A percentile compares a stretch with the other conserved stretches of the same genome.
phyloP scores from a whole-genome alignment of 1,140 invertebrate species.

The Heliothis virescens region DNA sequence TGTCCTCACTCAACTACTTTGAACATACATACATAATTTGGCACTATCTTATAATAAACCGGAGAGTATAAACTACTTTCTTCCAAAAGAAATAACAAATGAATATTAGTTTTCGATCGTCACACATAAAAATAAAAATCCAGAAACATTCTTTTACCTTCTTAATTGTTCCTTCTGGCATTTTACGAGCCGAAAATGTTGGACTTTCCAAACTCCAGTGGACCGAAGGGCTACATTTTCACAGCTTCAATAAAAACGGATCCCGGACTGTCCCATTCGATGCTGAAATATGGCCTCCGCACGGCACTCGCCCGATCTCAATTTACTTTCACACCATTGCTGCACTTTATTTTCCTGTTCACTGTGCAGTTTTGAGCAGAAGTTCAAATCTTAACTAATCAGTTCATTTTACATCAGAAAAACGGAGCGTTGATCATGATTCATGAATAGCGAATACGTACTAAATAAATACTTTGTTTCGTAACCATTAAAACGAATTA shows the following conservation, averaged over 20 bases:
- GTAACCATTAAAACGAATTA: too few relatives aligned
- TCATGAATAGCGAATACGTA: too few relatives aligned
- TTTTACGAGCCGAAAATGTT: constrained; percentile 21
- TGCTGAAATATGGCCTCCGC: constrained; percentile 14
- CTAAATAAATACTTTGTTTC: too few relatives aligned
- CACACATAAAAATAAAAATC: too few relatives aligned
- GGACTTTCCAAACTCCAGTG: not conserved
- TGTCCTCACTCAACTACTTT: too few relatives aligned
- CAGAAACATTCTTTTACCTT: too few relatives aligned
- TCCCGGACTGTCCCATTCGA: constrained; percentile 35
- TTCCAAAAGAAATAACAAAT: too few relatives aligned
- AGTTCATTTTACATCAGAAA: not conserved
- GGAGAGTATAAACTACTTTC: too few relatives aligned
- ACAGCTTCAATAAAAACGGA: constrained; percentile 24
- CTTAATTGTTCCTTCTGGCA: not conserved
- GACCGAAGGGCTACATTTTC: constrained; percentile 4
- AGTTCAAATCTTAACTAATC: not conserved
- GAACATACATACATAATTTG: too few relatives aligned
- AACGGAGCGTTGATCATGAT: too few relatives aligned
- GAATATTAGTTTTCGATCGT: too few relatives aligned
- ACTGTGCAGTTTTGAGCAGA: not conserved
- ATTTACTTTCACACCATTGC: constrained; percentile 45
- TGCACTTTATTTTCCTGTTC: constrained; percentile 39
- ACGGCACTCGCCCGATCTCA: constrained; percentile 34
- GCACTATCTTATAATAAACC: too few relatives aligned